Evolutionary conservation across 2,113 vertebrate genomes (phyloP), one percentile per base, ranked within the genome.

Genomic region (Apteryx owenii): DNA sequence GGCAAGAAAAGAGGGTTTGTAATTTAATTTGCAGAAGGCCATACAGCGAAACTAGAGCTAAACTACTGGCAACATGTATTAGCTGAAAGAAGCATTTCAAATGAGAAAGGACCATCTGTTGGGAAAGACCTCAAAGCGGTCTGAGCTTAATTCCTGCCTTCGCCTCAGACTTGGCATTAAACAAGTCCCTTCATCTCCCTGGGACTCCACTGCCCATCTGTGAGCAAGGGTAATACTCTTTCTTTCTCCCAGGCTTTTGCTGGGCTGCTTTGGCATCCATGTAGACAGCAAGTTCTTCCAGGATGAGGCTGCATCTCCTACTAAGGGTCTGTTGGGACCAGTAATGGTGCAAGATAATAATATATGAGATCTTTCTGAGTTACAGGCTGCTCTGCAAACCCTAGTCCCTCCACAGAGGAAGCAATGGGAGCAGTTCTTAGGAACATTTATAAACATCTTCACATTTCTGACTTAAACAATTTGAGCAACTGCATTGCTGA

Each of bases 1-100:
- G 91, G 88, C 68, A 10, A 95, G 93, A 97, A 90, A 92, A 96
- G 91, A 97, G 75, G 48, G 64, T 53, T 89, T 28, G 40, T 97
- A 96, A 95, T 93, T 94, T 53, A 91, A 94, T 86, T 81, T 81
- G 61, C 42, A 70, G 90, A 95, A 94, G 78, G 78, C 88, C 38
- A 1, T 19, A 5, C 53, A 90, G 91, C 70, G 92, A 48, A 93
- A 97, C 80, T 42, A 81, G 78, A 97, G 83, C 73, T 82, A 33
- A 85, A 90, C 42, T 79, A 22, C 65, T 83, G 9, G 23, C 29
- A 53, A 83, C 64, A 19, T 50, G 4, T 20, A 64, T 95, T 92
- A 81, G 28, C 60, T 56, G 81, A 26, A 72, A 93, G 64, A 83
- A 56, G n/a, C 65, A 17, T 62, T 90, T 36, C 56, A 21, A 87